Conservation (phyloP, 2,113 vertebrate species). For the Acrocephalus arundinaceus region DNA sequence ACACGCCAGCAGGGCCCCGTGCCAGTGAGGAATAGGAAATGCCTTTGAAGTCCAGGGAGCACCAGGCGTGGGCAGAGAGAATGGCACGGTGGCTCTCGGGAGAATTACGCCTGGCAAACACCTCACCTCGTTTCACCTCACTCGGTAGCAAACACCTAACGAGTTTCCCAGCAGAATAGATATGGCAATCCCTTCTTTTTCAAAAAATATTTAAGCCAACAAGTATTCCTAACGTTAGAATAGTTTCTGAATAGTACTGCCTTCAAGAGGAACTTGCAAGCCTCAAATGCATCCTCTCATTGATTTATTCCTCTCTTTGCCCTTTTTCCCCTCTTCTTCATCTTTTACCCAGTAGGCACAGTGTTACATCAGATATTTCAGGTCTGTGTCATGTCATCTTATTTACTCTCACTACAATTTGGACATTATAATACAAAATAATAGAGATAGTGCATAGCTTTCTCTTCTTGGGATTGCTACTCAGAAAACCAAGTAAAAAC, state of each 20-base stretch:
- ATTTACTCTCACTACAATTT: neutral
- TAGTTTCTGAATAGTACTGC: neutral
- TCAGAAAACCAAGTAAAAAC: neutral
- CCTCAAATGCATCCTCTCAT: neutral
- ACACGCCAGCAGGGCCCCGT: neutral
- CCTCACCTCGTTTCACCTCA: neutral
- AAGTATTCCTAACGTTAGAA: neutral
- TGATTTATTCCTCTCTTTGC: neutral
- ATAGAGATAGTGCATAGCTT: neutral
- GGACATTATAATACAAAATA: neutral
- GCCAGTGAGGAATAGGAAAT: neutral
- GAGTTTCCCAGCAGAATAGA: neutral
- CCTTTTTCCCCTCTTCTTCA: neutral
- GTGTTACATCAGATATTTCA: neutral
- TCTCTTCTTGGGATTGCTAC: neutral
- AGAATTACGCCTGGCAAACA: neutral
- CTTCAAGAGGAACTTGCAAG: neutral
- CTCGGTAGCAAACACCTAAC: neutral
- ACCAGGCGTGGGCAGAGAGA: neutral
- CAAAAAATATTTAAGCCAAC: neutral
- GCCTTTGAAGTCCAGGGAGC: neutral
- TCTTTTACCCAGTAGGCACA: neutral
- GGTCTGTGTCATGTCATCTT: fast-evolving
- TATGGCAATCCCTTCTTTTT: neutral
- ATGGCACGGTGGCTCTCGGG: neutral